These are phyloP conservation scores for Torymus auratus DNA, from an alignment of 2,888 invertebrate genomes.

Conservation along the genomic window DNA sequence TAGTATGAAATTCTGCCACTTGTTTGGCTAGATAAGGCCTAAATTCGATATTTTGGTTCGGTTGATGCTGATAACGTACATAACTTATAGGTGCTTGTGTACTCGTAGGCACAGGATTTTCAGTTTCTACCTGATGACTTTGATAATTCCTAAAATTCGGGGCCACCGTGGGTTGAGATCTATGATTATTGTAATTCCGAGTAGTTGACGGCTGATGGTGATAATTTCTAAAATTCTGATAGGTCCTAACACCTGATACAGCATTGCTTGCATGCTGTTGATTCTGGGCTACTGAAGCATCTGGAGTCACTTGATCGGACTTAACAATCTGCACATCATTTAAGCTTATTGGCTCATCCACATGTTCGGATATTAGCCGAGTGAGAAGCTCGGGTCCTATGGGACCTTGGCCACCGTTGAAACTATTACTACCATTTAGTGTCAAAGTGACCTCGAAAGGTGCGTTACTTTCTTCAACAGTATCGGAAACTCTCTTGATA, in stretches of 20 bases:
- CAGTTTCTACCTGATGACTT: neutral
- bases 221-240: slow-evolving; percentile 40
- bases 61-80: slow-evolving; percentile 4
- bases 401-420: slow-evolving; percentile 53
- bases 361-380: slow-evolving; percentile 62
- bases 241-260: slow-evolving; percentile 45
- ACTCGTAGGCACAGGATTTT: neutral
- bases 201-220: neutral
- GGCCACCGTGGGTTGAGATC: slow-evolving; percentile 1
- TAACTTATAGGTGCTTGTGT: slow-evolving; percentile 19
- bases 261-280: slow-evolving; percentile 41
- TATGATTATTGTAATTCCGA: slow-evolving; percentile 15
- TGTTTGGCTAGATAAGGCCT: slow-evolving; percentile 7
- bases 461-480: slow-evolving; percentile 60
- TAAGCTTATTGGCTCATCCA: slow-evolving; percentile 59
- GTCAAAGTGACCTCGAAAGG: slow-evolving; percentile 66
- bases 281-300: neutral
- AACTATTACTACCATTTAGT: slow-evolving; percentile 56
- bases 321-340: slow-evolving; percentile 9
- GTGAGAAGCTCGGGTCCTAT: slow-evolving; percentile 57
- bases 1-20: too few relatives aligned
- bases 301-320: slow-evolving; percentile 6
- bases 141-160: slow-evolving; percentile 26
- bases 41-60: neutral
- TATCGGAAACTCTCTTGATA: slow-evolving; percentile 52